These are phyloP conservation scores for Atrichornis clamosus DNA, from an alignment of 2,113 vertebrate genomes.

Conservation along the genomic window DNA sequence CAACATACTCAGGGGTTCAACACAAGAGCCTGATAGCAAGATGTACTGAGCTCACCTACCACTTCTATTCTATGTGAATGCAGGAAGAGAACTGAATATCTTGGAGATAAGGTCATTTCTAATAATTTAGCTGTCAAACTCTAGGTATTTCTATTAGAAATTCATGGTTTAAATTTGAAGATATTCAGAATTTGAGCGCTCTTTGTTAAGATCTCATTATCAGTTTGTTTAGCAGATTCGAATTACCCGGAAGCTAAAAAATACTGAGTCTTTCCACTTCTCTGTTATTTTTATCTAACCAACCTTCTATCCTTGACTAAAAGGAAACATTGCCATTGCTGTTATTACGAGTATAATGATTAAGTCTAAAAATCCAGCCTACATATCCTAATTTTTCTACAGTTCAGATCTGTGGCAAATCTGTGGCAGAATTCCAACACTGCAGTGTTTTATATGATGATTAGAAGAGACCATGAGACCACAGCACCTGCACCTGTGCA, in stretches of 20 bases:
- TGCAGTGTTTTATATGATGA: not conserved
- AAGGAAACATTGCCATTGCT: not conserved
- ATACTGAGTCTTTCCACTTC: not conserved
- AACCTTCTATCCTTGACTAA: not conserved
- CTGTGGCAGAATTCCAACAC: not conserved
- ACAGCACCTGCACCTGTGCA: not conserved
- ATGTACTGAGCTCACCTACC: not conserved
- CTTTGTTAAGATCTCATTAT: not conserved
- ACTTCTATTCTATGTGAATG: not conserved
- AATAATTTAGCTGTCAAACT: not conserved
- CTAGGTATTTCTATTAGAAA: not conserved
- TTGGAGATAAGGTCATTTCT: not conserved
- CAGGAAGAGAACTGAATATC: not conserved
- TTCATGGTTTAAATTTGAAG: not conserved
- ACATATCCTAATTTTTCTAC: not conserved
- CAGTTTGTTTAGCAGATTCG: not conserved
- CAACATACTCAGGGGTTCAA: not conserved
- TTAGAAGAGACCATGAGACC: not conserved
- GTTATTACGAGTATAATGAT: not conserved
- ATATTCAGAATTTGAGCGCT: not conserved
- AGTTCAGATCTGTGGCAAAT: not conserved
- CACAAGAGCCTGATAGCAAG: not conserved
- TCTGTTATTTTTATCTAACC: not conserved
- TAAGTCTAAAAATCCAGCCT: not conserved
- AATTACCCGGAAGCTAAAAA: not conserved